Conservation (phyloP, 2,888 invertebrate genomes). For the Drosophila rellima region DNA sequence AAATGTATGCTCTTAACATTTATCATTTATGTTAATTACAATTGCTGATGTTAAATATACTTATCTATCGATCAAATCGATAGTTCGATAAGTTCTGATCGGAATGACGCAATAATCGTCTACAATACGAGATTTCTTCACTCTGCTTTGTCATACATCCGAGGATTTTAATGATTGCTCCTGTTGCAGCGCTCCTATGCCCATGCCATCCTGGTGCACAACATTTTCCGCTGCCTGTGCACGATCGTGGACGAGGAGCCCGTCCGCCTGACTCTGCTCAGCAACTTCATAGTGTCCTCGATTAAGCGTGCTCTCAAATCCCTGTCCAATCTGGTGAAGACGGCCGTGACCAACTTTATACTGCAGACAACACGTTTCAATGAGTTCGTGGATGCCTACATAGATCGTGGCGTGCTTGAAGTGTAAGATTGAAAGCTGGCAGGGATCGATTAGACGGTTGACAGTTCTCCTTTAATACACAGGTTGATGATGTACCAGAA, state of each 20-base stretch:
- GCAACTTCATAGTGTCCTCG: slow-evolving; percentile 65
- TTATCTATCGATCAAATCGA: no score
- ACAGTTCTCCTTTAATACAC: background rate
- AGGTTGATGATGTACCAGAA: slow-evolving; percentile 79
- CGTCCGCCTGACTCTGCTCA: slow-evolving; percentile 62
- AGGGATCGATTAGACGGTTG: background rate
- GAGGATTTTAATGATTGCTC: background rate
- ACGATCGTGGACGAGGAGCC: slow-evolving; percentile 72
- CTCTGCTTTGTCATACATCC: background rate
- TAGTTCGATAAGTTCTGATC: no score
- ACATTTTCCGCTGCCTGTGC: slow-evolving; percentile 81
- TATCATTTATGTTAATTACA: no score
- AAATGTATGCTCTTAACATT: no score
- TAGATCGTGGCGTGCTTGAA: slow-evolving; percentile 78
- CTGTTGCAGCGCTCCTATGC: slow-evolving; percentile 59
- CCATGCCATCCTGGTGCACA: slow-evolving; percentile 75
- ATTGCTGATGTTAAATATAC: no score
- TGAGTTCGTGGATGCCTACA: slow-evolving; percentile 74
- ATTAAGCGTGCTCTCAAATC: slow-evolving; percentile 79
- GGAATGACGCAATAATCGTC: no score
- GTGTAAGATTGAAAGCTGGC: slow-evolving; percentile 67
- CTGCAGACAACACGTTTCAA: slow-evolving; percentile 79
- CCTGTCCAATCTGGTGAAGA: slow-evolving; percentile 76
- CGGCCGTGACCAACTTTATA: slow-evolving; percentile 82
- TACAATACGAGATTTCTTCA: no score